These are phyloP conservation scores for Drosophila pruinosa DNA, from an alignment of 1,140 invertebrate species.

Conservation along the genomic window DNA sequence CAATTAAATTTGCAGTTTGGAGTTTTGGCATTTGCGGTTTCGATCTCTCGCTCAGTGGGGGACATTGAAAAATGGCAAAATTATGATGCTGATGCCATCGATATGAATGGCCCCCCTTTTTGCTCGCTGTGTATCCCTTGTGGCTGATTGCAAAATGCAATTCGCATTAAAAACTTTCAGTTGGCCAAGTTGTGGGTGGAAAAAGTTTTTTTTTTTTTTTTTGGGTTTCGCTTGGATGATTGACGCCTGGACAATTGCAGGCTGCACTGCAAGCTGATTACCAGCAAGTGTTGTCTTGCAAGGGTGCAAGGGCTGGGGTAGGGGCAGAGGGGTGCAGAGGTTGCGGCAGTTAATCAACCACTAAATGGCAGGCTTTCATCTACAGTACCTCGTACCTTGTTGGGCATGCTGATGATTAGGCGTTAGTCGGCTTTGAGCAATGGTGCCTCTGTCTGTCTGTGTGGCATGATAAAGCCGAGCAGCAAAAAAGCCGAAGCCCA, in stretches of 20 bases:
- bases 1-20: conserved; percentile 66
- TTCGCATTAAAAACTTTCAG: conserved; percentile 64
- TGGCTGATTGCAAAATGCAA: conserved; percentile 71
- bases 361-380: conserved; percentile 53
- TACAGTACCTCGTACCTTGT: conserved; percentile 21
- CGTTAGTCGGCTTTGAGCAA: not conserved
- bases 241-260: conserved; percentile 31
- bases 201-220: conserved; percentile 33
- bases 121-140: conserved; percentile 1
- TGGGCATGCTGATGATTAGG: conserved; percentile 38
- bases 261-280: conserved; percentile 5
- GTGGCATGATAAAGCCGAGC: conserved; percentile 1
- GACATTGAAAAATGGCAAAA: conserved; percentile 66
- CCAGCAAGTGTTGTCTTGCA: not conserved
- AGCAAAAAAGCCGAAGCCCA: conserved; percentile 17
- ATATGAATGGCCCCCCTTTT: conserved; percentile 13
- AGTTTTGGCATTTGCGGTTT: conserved; percentile 25
- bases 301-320: not conserved
- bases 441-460: not conserved
- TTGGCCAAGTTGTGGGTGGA: conserved; percentile 44
- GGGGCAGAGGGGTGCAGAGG: not conserved
- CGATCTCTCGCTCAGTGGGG: conserved; percentile 20
- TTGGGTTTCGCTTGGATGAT: conserved; percentile 16
- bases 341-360: conserved; percentile 58
- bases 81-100: conserved; percentile 52